Percentiles rank a stretch among this genome's conserved stretches.
These are phyloP conservation scores for Cassiopea xamachana DNA, from an alignment of 30 jellyfish, hydroid and myxozoan species.

Conservation along the genomic window DNA sequence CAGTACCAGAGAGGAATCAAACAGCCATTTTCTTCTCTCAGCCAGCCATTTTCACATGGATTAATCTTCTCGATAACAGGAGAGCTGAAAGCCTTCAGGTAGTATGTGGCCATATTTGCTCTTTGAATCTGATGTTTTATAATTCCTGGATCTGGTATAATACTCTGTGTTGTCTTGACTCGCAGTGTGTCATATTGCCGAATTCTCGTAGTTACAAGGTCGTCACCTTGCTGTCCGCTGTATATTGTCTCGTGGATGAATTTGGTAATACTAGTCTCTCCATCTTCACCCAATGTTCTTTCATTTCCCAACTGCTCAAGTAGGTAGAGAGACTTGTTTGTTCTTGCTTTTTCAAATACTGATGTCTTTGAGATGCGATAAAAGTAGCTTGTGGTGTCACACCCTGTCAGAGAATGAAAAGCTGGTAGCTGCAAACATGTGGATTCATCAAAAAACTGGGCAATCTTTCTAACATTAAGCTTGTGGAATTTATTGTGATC, in stretches of 20 bases:
- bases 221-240: conserved; percentile 40
- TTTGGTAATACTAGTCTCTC: conserved; percentile 29
- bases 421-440: conserved; percentile 63
- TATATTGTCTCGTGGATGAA: conserved; percentile 48
- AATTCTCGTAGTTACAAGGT: conserved; percentile 48
- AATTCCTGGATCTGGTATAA: conserved; percentile 49
- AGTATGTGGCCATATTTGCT: conserved; percentile 51
- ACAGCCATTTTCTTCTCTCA: conserved; percentile 37
- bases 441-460: conserved; percentile 41
- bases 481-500: conserved; percentile 31
- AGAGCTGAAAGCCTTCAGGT: conserved; percentile 46
- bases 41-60: conserved; percentile 69
- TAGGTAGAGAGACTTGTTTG: conserved; percentile 36
- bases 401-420: conserved; percentile 60
- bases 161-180: conserved; percentile 48
- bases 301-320: conserved; percentile 55
- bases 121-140: conserved; percentile 29
- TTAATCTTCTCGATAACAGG: conserved; percentile 49
- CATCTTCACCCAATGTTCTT: conserved; percentile 40
- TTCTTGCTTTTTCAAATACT: conserved; percentile 52
- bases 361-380: conserved; percentile 50
- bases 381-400: conserved; percentile 65
- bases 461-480: conserved; percentile 37
- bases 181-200: conserved; percentile 39
- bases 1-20: conserved; percentile 63